Base-by-base conservation (phyloP, 2,888 invertebrate species). In the Baccha elongata region DNA sequence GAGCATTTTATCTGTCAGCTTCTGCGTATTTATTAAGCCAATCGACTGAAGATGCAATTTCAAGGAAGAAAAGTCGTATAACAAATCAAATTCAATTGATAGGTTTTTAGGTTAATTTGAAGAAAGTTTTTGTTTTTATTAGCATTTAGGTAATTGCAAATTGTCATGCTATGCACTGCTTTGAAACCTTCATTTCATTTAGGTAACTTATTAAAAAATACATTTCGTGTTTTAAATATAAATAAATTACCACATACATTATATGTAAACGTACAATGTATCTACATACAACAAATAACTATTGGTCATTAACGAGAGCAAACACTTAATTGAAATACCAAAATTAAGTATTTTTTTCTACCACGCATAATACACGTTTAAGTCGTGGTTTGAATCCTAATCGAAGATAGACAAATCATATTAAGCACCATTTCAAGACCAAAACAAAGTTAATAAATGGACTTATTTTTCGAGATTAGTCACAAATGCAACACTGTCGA, bases 41-140 rank as follows among this genome's bases (percentile, higher is more conserved):
- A 53, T 46, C 62, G 13, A 8, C n/a, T 26, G 44, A 35, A 62
- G 52, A 2, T 46, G 29, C 50, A 52, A 52, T 37, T 44, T 58
- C 58, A 60, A 67, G 65, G 72, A 72, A 79, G 65, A 67, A 35
- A 46, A 67, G 17, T 52, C 65, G 35, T 46, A 78, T 46, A 78
- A 15, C 78, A 72, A 78, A 71, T 71, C 42, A 52, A 78, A 52
- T 17, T 15, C 53, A 52, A 55, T 46, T 44, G 40, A 69, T 58
- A 19, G 58, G 29, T 46, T 44, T 32, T 64, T 58, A 19, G 58
- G 29, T 55, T 64, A 48, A 58, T 69, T 55, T 26, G 23, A 67
- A 68, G 60, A 62, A 75, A 68, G 68, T 75, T 74, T 8, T 10
- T 58, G 8, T 50, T 23, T n/a, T 37, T n/a, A n/a, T n/a, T n/a